Evolutionary conservation across 2,888 invertebrate genomes (phyloP), one percentile per base, ranked within the genome.

Genomic region (Machimus atricapillus): DNA sequence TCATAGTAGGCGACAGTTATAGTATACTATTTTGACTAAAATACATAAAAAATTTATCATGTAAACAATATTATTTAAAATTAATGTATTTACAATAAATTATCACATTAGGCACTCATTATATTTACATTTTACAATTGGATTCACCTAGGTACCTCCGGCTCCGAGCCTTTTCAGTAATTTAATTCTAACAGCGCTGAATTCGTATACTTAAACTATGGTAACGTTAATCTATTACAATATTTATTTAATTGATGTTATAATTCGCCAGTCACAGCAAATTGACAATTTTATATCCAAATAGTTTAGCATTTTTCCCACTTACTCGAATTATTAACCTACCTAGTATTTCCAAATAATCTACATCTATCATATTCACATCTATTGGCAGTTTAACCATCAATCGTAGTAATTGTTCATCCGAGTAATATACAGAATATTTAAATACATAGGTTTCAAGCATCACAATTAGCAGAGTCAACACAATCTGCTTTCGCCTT

Each of bases 61-160:
- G 40, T 79, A 79, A 79, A 79, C 43, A 79, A 79, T 79, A 79
- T 37, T 79, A 46, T 46, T 79, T 46, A 79, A 46, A 79, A 46
- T 79, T n/a, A 79, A 79, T 46, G 23, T 83, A 83, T 83, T 37
- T 83, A 83, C 83, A 83, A 4, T 74, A 85, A 85, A 87, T 87
- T 88, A 88, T 88, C 88, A 88, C 88, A 88, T 85, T 85, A 88
- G 88, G 88, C 88, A 88, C 88, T 88, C 87, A 81, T 88, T 81
- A 87, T 85, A 87, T 88, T 85, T 83, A 58, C 58, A 83, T 83
- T 83, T 34, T 40, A 66, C 56, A 73, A 34, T 37, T 83, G 66
- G 27, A 83, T 31, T 58, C 34, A 66, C 34, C 31, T 34, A 66
- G 37, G 27, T 37, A 76, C 14, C 76, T 76, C 16, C 37, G 40